Conservation (phyloP, 2,888 invertebrate genomes). For the Sceliomorpha sp. region DNA sequence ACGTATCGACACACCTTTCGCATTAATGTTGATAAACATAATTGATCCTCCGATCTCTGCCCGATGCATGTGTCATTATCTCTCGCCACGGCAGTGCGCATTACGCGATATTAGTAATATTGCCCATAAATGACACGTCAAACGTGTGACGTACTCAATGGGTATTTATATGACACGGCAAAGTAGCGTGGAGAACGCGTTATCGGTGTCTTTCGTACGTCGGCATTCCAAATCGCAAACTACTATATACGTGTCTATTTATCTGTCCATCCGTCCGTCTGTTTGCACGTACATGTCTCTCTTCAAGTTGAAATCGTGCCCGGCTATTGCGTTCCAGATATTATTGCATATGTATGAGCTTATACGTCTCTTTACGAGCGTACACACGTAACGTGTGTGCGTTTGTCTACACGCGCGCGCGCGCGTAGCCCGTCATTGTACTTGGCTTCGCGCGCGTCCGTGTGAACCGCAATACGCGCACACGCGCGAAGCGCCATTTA, state of each 20-base stretch:
- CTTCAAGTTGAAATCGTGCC: constrained; percentile 50
- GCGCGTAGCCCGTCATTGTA: constrained; percentile 49
- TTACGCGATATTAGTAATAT: background rate
- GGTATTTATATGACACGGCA: constrained; percentile 9
- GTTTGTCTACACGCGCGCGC: constrained; percentile 32
- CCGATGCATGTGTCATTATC: no score
- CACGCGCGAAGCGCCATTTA: constrained; percentile 2
- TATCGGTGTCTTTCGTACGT: constrained; percentile 18
- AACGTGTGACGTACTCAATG: background rate
- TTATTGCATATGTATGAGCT: constrained; percentile 57
- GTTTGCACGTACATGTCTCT: constrained; percentile 47
- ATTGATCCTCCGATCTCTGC: no score
- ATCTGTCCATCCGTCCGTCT: constrained; percentile 47
- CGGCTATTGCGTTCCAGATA: constrained; percentile 55
- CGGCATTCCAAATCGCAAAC: constrained; percentile 26
- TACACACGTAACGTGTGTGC: constrained; percentile 18
- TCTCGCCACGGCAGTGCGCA: no score
- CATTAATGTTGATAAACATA: no score
- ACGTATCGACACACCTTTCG: no score
- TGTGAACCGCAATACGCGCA: constrained; percentile 18
- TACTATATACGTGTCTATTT: constrained; percentile 31
- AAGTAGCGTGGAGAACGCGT: constrained; percentile 6
- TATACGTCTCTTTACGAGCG: constrained; percentile 50
- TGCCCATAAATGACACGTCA: constrained; percentile 10
- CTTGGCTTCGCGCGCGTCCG: constrained; percentile 11